Evolutionary conservation across 1,140 invertebrate species (phyloP), one percentile per base, ranked within the genome.

Genomic region (Hyphantria cunea): DNA sequence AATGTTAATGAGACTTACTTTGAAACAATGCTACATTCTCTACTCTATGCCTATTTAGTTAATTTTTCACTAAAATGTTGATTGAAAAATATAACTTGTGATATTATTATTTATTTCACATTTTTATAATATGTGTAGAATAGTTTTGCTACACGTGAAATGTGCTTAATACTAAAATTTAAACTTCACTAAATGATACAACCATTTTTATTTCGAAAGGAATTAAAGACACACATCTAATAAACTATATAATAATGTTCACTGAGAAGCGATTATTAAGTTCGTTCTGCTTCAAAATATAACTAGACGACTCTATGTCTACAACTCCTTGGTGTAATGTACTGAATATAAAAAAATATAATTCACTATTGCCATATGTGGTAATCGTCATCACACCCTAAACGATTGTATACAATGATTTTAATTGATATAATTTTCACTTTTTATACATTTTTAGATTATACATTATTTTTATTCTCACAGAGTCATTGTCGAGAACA

Each of bases 331-430:
- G 17, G 17, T 74, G 70, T 71, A 75, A 73, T 73, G 68, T 63
- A 69, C 74, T 82, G 78, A 74, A 74, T 77, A 85, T 88, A 87
- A 88, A 88, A 89, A 90, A 88, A 90, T 90, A 89, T 84, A 88
- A 84, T 86, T 84, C 77, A 78, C 86, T 90, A 89, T 88, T 90
- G 86, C 81, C 82, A 85, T 85, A 77, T 86, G 78, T 80, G 76
- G 78, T 84, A 80, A 85, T 84, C 42, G 7, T 61, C 39, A 39
- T 60, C 74, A 50, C 64, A 77, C 70, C 71, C 78, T 84, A 80
- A 79, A 78, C 73, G 75, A 78, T 67, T 75, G 66, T 74, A 68
- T 81, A 76, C 66, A 64, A 76, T 72, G 68, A 83, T 75, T 74
- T 71, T 71, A 72, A 71, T 81, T 70, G 75, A 82, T 82, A 78